A percentile compares a stretch with the other conserved stretches of the same genome.
These are phyloP conservation scores for Heteromyza rotundicornis DNA, from an alignment of 2,888 invertebrate genomes.

Conservation along the genomic window DNA sequence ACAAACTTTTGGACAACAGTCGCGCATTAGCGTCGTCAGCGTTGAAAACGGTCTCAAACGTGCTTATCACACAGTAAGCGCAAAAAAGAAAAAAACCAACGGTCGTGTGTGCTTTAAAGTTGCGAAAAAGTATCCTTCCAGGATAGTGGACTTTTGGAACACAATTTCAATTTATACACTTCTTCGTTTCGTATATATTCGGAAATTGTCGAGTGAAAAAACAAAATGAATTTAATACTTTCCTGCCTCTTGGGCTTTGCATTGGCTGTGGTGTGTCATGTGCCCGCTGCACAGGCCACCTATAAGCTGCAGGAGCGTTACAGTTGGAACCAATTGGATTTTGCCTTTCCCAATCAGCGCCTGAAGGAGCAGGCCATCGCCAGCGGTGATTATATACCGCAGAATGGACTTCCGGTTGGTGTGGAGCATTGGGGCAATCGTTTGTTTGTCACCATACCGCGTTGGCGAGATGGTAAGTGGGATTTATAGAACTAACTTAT, in stretches of 20 bases:
- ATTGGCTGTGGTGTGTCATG: conserved; percentile 23
- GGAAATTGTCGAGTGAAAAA: too few relatives aligned
- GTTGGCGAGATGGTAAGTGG: conserved; percentile 79
- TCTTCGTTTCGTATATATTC: too few relatives aligned
- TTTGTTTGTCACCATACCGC: conserved; percentile 81
- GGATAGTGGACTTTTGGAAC: too few relatives aligned
- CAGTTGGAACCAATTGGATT: conserved; percentile 79
- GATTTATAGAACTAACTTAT: too few relatives aligned
- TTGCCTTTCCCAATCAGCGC: conserved; percentile 72
- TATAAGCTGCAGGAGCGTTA: conserved; percentile 73
- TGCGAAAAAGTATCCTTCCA: too few relatives aligned
- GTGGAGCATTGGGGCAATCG: conserved; percentile 82
- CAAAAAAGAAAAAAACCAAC: too few relatives aligned
- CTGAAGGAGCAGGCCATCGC: conserved; percentile 70
- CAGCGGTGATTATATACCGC: conserved; percentile 73
- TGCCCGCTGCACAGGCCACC: conserved; percentile 38
- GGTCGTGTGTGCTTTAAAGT: too few relatives aligned
- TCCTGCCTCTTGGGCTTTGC: conserved; percentile 15
- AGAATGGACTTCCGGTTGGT: conserved; percentile 82
- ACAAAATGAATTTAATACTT: too few relatives aligned
- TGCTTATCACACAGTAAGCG: too few relatives aligned
- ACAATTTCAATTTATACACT: too few relatives aligned
- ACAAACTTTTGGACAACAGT: conserved; percentile 34
- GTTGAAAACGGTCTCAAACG: conserved; percentile 23
- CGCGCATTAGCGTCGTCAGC: conserved; percentile 34